These are phyloP conservation scores for Pangasianodon hypophthalmus DNA, from an alignment of 2,113 vertebrate species.

Conservation along the genomic window DNA sequence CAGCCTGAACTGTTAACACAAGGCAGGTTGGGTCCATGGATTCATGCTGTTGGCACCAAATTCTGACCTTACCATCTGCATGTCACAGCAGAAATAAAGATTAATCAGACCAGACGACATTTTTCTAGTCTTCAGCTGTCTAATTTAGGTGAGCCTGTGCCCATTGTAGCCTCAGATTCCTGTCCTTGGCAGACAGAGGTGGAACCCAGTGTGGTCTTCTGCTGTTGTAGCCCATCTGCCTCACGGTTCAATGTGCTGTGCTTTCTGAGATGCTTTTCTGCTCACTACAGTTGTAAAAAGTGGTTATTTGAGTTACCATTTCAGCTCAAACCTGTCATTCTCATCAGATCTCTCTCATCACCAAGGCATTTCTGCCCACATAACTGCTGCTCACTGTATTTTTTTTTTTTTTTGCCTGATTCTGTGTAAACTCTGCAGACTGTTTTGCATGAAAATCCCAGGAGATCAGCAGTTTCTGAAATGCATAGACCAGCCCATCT, in stretches of 20 bases:
- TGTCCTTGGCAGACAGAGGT: not conserved
- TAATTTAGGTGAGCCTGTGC: not conserved
- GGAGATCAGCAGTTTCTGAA: not conserved
- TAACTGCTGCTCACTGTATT: not conserved
- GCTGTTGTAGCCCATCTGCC: not conserved
- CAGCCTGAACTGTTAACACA: constrained; percentile 5
- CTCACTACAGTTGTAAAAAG: not conserved
- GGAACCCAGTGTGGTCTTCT: not conserved
- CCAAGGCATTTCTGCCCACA: not conserved
- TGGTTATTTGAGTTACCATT: not conserved
- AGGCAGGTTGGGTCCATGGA: not conserved
- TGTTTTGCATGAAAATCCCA: not conserved
- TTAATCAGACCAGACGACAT: not conserved
- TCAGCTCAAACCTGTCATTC: not conserved
- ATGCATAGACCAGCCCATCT: not conserved
- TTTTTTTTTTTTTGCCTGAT: not conserved
- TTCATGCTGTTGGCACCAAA: not conserved
- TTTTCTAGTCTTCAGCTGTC: constrained; percentile 1
- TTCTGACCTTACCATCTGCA: not conserved
- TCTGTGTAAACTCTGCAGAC: not conserved
- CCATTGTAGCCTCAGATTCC: not conserved
- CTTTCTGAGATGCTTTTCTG: not conserved
- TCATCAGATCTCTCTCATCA: not conserved
- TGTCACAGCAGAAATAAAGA: constrained; percentile 1
- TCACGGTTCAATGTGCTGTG: not conserved